Percentiles rank a stretch among this genome's conserved stretches.
These are phyloP conservation scores for Dryobota labecula DNA, from an alignment of 2,888 invertebrate species.

Conservation along the genomic window DNA sequence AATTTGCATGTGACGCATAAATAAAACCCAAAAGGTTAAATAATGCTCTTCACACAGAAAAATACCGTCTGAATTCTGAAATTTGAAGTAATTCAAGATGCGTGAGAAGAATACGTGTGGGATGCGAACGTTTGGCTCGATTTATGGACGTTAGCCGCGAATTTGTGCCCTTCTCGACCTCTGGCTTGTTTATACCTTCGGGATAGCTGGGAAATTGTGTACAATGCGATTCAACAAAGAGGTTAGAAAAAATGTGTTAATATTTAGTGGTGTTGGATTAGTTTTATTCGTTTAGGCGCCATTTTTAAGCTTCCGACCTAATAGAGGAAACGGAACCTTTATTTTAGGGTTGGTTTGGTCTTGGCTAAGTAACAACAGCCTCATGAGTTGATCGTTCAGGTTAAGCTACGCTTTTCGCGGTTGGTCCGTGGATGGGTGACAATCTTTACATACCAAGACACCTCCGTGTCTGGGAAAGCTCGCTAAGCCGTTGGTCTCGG, in stretches of 20 bases:
- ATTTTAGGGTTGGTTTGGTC: too few relatives aligned
- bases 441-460: too few relatives aligned
- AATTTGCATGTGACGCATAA: slow-evolving; percentile 55
- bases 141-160: slow-evolving; percentile 71
- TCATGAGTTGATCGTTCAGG: too few relatives aligned
- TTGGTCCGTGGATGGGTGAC: too few relatives aligned
- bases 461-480: too few relatives aligned
- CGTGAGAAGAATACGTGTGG: slow-evolving; percentile 71
- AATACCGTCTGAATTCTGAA: slow-evolving; percentile 65
- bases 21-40: slow-evolving; percentile 65
- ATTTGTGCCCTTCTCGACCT: slow-evolving; percentile 68
- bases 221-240: slow-evolving; percentile 42
- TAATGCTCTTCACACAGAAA: slow-evolving; percentile 64
- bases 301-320: slow-evolving; percentile 1
- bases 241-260: slow-evolving; percentile 29
- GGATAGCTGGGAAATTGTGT: slow-evolving; percentile 35
- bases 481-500: too few relatives aligned
- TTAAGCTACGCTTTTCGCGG: too few relatives aligned
- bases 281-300: slow-evolving; percentile 28
- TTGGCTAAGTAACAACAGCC: too few relatives aligned
- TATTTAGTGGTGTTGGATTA: slow-evolving; percentile 31
- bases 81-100: slow-evolving; percentile 69
- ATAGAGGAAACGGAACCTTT: too few relatives aligned
- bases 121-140: slow-evolving; percentile 67
- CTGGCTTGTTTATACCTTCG: slow-evolving; percentile 67